Evolutionary conservation across 1,140 invertebrate genomes (phyloP).

Genomic region (Pseudoatta argentina): DNA sequence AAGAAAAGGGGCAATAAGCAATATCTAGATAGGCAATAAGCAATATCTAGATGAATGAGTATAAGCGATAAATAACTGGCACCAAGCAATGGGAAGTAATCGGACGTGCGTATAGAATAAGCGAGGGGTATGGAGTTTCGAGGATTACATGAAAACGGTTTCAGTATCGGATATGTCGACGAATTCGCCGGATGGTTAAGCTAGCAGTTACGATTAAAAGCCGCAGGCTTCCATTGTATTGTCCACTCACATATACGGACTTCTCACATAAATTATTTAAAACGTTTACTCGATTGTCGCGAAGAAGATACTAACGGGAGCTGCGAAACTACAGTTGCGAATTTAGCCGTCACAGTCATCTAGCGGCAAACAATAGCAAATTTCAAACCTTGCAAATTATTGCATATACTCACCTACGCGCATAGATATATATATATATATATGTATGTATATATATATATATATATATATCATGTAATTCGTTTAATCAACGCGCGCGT

Average conservation of each 20-base stretch:
- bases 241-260: constrained; percentile 59
- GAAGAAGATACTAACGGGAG: constrained; percentile 5
- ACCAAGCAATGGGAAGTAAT: constrained; percentile 26
- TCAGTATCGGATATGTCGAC: constrained; percentile 70
- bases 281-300: constrained; percentile 3
- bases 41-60: constrained; percentile 20
- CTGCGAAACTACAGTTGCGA: background rate
- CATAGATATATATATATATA: background rate
- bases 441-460: background rate
- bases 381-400: background rate
- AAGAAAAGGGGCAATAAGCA: constrained; percentile 1
- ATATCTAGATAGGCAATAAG: background rate
- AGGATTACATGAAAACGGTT: constrained; percentile 74
- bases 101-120: constrained; percentile 20
- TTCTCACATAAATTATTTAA: constrained; percentile 64
- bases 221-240: constrained; percentile 55
- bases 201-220: constrained; percentile 74
- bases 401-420: background rate
- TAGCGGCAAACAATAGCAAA: background rate
- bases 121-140: constrained; percentile 56
- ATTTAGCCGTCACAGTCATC: background rate
- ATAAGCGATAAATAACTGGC: constrained; percentile 27
- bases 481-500: background rate
- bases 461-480: background rate
- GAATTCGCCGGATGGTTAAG: constrained; percentile 70